phyloP scores from a whole-genome alignment of 2,888 invertebrate genomes.

The Druceiella hillmani region DNA sequence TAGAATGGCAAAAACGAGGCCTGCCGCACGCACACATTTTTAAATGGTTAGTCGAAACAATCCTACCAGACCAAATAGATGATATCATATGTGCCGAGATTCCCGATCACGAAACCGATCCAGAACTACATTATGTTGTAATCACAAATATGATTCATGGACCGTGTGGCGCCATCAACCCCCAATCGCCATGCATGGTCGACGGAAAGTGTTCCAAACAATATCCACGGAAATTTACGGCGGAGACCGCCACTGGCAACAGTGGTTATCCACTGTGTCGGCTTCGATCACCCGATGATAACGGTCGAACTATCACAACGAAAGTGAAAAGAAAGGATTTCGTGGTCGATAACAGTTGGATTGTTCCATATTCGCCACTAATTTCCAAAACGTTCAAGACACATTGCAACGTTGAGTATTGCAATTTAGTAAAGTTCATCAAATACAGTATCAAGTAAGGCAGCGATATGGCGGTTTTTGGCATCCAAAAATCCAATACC shows the following conservation, averaged over 20 bases:
- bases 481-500: constrained; percentile 24
- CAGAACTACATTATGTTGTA: constrained; percentile 28
- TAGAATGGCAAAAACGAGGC: too few relatives aligned
- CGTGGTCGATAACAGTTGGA: constrained; percentile 20
- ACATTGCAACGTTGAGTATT: constrained; percentile 23
- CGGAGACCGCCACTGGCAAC: constrained; percentile 24
- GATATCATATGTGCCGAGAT: too few relatives aligned
- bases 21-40: too few relatives aligned
- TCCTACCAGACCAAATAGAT: too few relatives aligned
- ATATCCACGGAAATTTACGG: constrained; percentile 22
- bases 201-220: constrained; percentile 29
- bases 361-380: constrained; percentile 23
- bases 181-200: constrained; percentile 32
- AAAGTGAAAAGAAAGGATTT: constrained; percentile 21
- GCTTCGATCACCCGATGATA: constrained; percentile 22
- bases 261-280: constrained; percentile 14
- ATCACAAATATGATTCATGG: constrained; percentile 35
- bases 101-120: constrained; percentile 27
- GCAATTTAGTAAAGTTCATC: constrained; percentile 22
- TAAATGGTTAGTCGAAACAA: too few relatives aligned
- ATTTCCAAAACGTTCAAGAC: constrained; percentile 21
- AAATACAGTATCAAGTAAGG: constrained; percentile 31
- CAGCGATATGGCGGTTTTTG: constrained; percentile 31
- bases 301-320: constrained; percentile 20
- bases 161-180: constrained; percentile 32